Conservation (phyloP, 2,888 invertebrate species). For the Cheilosia pagana region DNA sequence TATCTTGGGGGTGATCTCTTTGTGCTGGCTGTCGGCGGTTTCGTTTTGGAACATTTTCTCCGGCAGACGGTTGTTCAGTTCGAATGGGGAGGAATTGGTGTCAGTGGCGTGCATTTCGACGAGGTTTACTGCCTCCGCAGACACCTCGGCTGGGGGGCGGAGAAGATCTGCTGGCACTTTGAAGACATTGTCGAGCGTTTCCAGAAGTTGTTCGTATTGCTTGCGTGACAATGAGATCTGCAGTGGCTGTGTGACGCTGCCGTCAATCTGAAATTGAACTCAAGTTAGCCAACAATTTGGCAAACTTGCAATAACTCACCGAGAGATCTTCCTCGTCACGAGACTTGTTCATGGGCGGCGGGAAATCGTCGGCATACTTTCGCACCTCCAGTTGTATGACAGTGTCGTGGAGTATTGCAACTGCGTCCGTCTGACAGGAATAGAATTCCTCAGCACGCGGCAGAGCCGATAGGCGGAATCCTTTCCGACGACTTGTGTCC, state of each 20-base stretch:
- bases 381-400: conserved; percentile 89
- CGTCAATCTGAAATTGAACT: conserved; percentile 85
- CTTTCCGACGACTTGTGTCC: conserved; percentile 85
- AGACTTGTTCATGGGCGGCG: conserved; percentile 1
- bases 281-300: conserved; percentile 58
- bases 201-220: conserved; percentile 95
- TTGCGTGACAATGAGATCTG: conserved; percentile 93
- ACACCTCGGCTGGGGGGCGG: conserved; percentile 76
- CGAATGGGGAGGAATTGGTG: conserved; percentile 74
- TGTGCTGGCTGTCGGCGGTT: conserved; percentile 35
- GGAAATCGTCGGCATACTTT: conserved; percentile 79
- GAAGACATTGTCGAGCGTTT: conserved; percentile 85
- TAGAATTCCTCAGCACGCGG: conserved; percentile 89
- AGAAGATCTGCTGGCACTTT: conserved; percentile 77
- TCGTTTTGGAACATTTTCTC: conserved; percentile 65
- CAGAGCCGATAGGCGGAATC: conserved; percentile 80
- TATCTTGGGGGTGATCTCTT: conserved; percentile 82
- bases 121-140: conserved; percentile 23
- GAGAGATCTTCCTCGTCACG: conserved; percentile 51
- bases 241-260: conserved; percentile 92
- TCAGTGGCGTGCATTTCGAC: conserved; percentile 74
- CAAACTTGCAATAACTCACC: conserved; percentile 13
- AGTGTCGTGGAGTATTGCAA: conserved; percentile 95
- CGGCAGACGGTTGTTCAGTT: conserved; percentile 47
- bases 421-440: conserved; percentile 89